Conservation (phyloP, 2,113 vertebrate species). For the Microcebus jonahi region DNA sequence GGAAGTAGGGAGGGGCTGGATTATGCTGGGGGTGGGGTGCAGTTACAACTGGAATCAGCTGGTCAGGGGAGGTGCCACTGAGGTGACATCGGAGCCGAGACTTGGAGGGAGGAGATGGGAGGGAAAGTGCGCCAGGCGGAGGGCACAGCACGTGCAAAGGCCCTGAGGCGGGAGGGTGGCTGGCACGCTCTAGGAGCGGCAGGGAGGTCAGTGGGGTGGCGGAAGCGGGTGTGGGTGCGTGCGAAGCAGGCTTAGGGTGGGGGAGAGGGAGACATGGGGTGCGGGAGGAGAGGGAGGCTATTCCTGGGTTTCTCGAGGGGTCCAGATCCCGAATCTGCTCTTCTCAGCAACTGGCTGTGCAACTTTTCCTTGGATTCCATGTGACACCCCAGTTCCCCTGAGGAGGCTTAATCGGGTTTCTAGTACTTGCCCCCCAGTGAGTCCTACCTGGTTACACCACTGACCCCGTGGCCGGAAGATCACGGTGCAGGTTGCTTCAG, state of each 20-base stretch:
- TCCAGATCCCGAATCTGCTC: background rate
- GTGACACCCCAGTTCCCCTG: background rate
- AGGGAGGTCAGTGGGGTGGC: background rate
- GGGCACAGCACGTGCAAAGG: background rate
- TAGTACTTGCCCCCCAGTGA: background rate
- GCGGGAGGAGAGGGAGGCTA: background rate
- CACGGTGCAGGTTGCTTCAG: accelerated
- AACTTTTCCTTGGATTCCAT: no score
- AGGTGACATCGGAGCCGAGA: background rate
- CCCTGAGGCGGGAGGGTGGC: background rate
- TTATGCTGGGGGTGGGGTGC: background rate
- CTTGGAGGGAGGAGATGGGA: background rate
- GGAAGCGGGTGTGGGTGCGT: accelerated
- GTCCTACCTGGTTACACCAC: background rate
- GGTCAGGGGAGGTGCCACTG: background rate
- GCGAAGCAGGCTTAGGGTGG: background rate
- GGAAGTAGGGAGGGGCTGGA: background rate
- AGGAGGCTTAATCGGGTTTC: background rate
- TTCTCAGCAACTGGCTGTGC: background rate
- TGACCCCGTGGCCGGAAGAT: no score
- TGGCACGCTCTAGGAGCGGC: background rate
- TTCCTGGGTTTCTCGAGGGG: background rate
- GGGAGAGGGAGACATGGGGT: accelerated
- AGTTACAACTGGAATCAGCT: background rate
- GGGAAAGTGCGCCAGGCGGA: background rate